Percentiles rank a stretch among this genome's conserved stretches.
Conservation (phyloP, 2,797 vertebrate species). For the Parauchenoglanis punctatus region DNA sequence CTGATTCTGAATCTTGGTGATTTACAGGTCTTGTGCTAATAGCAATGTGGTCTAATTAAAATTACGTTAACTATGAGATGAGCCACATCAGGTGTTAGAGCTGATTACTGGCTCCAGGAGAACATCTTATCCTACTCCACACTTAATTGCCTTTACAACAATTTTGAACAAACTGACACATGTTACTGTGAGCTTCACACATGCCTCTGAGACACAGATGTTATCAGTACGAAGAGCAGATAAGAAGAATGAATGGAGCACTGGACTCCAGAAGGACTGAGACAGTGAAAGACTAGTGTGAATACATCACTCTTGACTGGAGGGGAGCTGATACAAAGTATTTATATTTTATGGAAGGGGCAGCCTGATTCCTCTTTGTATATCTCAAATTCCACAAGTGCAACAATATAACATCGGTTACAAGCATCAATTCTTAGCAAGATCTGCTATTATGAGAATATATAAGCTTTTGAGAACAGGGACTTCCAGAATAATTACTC, state of each 20-base stretch:
- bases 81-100: background rate
- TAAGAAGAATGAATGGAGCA: constrained; percentile 34
- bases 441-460: background rate
- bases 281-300: constrained; percentile 33
- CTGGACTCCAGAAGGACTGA: constrained; percentile 26
- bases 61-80: background rate
- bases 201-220: constrained; percentile 12
- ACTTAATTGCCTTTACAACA: background rate
- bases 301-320: background rate
- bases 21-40: background rate
- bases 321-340: background rate
- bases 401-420: background rate
- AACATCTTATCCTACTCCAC: background rate
- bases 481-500: background rate
- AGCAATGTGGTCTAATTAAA: constrained; percentile 2
- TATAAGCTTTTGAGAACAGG: background rate
- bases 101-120: background rate
- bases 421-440: background rate
- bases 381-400: background rate
- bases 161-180: background rate
- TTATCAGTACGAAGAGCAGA: constrained; percentile 30
- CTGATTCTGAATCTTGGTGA: background rate
- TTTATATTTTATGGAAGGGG: background rate
- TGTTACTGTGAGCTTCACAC: background rate
- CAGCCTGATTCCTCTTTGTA: background rate